Percentiles rank a stretch among this genome's conserved stretches.
Evolutionary conservation across 2,113 vertebrate species (phyloP).

Genomic region (Sylvietta virens): DNA sequence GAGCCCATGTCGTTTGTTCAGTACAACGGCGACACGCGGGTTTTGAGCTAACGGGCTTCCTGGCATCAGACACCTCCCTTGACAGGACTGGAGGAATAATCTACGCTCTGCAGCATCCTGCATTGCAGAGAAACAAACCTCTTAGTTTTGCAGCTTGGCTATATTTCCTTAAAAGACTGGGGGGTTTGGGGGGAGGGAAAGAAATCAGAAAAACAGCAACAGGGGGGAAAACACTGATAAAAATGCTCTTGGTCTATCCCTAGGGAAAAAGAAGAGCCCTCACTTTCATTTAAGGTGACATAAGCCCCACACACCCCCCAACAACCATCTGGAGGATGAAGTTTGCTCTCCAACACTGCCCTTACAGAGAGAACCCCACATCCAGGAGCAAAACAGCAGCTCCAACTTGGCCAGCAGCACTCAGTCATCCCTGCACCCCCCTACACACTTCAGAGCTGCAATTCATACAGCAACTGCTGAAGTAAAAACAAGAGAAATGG

Average conservation of each 20-base stretch:
- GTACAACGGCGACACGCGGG: too few species aligned
- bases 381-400: neutral
- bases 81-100: neutral
- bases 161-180: neutral
- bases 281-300: neutral
- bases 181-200: fast-evolving
- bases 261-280: neutral
- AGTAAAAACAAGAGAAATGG: slow-evolving; percentile 11
- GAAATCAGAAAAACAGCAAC: neutral
- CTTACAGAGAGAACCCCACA: neutral
- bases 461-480: slow-evolving; percentile 21
- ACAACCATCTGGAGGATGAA: neutral
- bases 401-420: neutral
- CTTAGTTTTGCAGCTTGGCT: neutral
- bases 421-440: neutral
- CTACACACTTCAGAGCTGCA: neutral
- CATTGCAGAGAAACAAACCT: neutral
- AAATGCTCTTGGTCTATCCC: neutral
- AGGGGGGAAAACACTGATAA: neutral
- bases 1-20: too few species aligned
- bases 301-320: neutral
- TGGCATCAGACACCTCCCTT: neutral
- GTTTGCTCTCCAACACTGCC: neutral
- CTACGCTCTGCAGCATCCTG: fast-evolving
- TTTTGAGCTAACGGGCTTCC: neutral